Base-by-base conservation (phyloP, 2,888 invertebrate species). In the Auanema freiburgensis region DNA sequence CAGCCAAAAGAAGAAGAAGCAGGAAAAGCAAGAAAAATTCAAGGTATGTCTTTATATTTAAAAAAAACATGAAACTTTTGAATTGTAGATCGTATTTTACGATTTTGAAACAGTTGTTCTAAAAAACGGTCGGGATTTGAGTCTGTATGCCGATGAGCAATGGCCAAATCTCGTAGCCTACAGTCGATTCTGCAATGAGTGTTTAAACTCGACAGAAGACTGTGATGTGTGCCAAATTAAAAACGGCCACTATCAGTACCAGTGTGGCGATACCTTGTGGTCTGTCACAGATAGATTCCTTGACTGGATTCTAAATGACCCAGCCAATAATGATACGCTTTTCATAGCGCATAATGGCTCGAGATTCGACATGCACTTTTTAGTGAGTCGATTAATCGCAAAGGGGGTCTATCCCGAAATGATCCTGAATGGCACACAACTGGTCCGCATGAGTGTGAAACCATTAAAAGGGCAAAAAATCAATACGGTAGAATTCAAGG, bases 51-150 rank as follows among this genome's bases (percentile, higher is more conserved):
- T n/a, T n/a, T n/a, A n/a, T n/a, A n/a, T n/a, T n/a, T n/a, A n/a
- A n/a, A n/a, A n/a, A n/a, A n/a, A n/a, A n/a, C n/a, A n/a, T n/a
- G n/a, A n/a, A n/a, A n/a, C n/a, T n/a, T n/a, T n/a, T n/a, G n/a
- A n/a, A n/a, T n/a, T n/a, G n/a, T n/a, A n/a, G n/a, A n/a, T n/a
- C n/a, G 11, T 51, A 11, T 12, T 51, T 12, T 51, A 51, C 51
- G 51, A 51, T 18, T 51, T 51, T 51, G 51, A 51, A n/a, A 51
- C 51, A 10, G 51, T 51, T n/a, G 18, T 51, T 12, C 10, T 18
- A 11, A 18, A 51, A 18, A 51, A 51, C 51, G 14, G 14, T n/a
- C 14, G 18, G 11, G 51, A 11, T n/a, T 11, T 51, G 10, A 11
- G 18, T n/a, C 14, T 14, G 10, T 14, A n/a, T 10, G 51, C 14